Conservation (phyloP, 2,113 vertebrate genomes). For the Suricata suricatta region DNA sequence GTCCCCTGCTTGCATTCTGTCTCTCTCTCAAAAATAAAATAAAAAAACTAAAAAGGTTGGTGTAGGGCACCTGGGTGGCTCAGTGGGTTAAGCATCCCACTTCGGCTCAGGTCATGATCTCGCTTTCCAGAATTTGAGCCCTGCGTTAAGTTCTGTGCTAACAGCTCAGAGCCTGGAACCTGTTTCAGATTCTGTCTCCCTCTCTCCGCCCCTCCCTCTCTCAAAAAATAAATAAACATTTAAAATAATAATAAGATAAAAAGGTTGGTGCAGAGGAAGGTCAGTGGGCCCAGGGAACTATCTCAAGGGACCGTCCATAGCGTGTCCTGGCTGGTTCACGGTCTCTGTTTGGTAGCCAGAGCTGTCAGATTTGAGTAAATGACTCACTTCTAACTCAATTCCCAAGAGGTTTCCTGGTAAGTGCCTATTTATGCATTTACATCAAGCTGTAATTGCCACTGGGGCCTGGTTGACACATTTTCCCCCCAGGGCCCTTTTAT, state of each 20-base stretch:
- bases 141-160: too few relatives aligned
- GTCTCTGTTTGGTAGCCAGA: neutral
- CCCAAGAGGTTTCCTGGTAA: neutral
- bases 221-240: too few relatives aligned
- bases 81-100: too few relatives aligned
- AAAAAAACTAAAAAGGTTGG: neutral
- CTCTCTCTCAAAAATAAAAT: too few relatives aligned
- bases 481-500: neutral
- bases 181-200: too few relatives aligned
- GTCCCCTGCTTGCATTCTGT: too few relatives aligned
- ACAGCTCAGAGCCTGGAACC: too few relatives aligned
- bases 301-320: neutral
- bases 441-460: neutral
- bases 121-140: too few relatives aligned
- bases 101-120: too few relatives aligned
- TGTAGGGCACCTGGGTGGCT: neutral
- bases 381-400: neutral
- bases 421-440: slow-evolving; percentile 15
- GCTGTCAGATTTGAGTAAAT: neutral
- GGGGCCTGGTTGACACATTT: neutral
- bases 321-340: neutral
- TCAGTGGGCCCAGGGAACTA: neutral
- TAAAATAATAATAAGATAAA: too few relatives aligned
- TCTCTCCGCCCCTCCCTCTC: too few relatives aligned
- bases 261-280: neutral